These are phyloP conservation scores for Anisognathus igniventris DNA, from an alignment of 2,797 vertebrate genomes.

Conservation along the genomic window DNA sequence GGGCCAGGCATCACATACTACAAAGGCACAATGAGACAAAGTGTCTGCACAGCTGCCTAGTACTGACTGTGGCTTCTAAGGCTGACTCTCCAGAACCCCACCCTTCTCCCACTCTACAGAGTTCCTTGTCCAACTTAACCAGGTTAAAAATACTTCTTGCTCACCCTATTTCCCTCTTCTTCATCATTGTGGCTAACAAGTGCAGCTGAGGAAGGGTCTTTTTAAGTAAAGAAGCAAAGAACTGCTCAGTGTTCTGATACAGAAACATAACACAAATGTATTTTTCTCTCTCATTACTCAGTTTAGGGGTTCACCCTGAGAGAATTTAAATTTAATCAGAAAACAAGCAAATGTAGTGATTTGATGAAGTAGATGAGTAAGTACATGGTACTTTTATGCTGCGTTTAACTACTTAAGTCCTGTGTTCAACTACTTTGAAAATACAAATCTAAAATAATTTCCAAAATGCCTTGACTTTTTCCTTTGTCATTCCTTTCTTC, in stretches of 20 bases:
- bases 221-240: neutral
- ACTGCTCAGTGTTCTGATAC: neutral
- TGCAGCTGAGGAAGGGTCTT: neutral
- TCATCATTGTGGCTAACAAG: fast-evolving
- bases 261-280: neutral
- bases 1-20: neutral
- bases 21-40: neutral
- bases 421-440: neutral
- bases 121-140: neutral
- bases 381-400: fast-evolving
- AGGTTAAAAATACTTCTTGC: neutral
- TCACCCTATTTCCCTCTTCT: neutral
- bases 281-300: neutral
- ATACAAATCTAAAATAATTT: neutral
- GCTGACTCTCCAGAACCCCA: neutral
- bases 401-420: neutral
- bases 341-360: neutral
- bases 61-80: neutral
- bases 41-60: fast-evolving
- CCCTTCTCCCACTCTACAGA: neutral
- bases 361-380: neutral
- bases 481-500: neutral
- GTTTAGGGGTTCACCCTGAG: neutral
- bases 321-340: neutral
- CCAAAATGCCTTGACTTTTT: neutral